phyloP scores from a whole-genome alignment of 2,888 invertebrate species.

The Trissoscelio sp. region DNA sequence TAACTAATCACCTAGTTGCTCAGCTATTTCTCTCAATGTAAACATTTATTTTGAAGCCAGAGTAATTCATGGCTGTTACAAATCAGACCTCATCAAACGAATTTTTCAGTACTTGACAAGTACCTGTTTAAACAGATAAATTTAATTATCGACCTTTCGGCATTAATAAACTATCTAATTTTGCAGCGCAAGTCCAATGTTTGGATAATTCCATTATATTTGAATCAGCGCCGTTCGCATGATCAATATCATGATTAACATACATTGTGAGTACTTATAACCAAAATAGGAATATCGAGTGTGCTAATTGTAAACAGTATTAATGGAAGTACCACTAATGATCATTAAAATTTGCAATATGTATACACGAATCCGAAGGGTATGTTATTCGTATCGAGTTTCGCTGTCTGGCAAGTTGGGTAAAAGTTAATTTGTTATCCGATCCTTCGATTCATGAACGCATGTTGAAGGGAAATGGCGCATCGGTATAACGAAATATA shows the following conservation, averaged over 20 bases:
- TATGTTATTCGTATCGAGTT: constrained; percentile 66
- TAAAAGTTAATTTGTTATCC: constrained; percentile 70
- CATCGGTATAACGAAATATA: constrained; percentile 60
- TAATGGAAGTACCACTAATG: constrained; percentile 64
- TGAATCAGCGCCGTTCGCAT: neutral
- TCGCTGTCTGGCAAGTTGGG: constrained; percentile 69
- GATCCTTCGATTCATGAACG: constrained; percentile 67
- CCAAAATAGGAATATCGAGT: constrained; percentile 27
- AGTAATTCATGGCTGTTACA: too few species aligned
- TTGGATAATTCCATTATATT: neutral
- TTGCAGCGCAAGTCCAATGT: neutral
- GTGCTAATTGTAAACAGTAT: constrained; percentile 59
- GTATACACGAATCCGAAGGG: constrained; percentile 62
- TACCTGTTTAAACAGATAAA: neutral
- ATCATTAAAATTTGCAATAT: constrained; percentile 68
- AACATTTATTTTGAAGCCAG: too few species aligned
- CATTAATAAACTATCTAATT: neutral
- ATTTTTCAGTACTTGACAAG: too few species aligned
- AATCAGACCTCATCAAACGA: too few species aligned
- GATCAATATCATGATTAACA: constrained; percentile 38
- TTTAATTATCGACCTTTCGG: neutral
- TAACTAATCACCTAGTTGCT: too few species aligned
- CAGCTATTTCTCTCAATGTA: too few species aligned
- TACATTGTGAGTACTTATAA: constrained; percentile 17
- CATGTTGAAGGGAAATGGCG: constrained; percentile 56